Base-by-base conservation (phyloP, 1,140 invertebrate genomes). In the Pollicipes pollicipes region DNA sequence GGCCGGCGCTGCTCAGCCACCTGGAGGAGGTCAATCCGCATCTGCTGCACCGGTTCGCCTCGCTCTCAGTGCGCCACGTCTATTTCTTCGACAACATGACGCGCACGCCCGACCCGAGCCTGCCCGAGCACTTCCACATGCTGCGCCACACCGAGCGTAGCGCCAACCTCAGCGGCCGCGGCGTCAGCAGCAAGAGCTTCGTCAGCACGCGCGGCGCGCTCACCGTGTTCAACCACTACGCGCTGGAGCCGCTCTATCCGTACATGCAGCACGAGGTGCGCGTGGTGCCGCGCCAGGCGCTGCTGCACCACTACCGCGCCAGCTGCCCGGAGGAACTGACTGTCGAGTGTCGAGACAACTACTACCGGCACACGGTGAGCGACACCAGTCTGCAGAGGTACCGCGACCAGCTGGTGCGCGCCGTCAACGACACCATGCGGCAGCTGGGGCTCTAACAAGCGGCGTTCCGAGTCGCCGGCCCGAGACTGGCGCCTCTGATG, bases 61-160 rank as follows among this genome's bases (percentile, higher is more conserved):
- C 74, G 35, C 71, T 75, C 37, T 75, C 74, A 64, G 74, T 70
- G 13, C 72, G 70, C 27, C 73, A 75, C 72, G 71, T 69, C 21
- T 75, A 73, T 69, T 75, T 75, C 70, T 70, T 75, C 66, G 70
- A 72, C 30, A 70, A 70, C n/a, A 73, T 71, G 64, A 73, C 73
- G 63, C 31, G 28, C 10, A 74, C 74, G 10, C 73, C 85, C 88
- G 74, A 90, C 89, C 37, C 83, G 88, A 30, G 88, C 87, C 0
- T 91, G 88, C 21, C 94, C 91, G 78, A 93, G 94, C 79, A 95
- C 78, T 87, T 94, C 86, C 91, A 95, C 79, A 95, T 95, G 92
- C 78, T 95, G 75, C 91, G 93, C 79, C 92, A 95, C 79, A 91
- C 95, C 8, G 92, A 92, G 76, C 84, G 92, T 8, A 89, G 90